A percentile compares a stretch with the other conserved stretches of the same genome.
Conservation (phyloP, 35 echinoderm and acorn worm species). For the Hemicentrotus pulcherrimus region DNA sequence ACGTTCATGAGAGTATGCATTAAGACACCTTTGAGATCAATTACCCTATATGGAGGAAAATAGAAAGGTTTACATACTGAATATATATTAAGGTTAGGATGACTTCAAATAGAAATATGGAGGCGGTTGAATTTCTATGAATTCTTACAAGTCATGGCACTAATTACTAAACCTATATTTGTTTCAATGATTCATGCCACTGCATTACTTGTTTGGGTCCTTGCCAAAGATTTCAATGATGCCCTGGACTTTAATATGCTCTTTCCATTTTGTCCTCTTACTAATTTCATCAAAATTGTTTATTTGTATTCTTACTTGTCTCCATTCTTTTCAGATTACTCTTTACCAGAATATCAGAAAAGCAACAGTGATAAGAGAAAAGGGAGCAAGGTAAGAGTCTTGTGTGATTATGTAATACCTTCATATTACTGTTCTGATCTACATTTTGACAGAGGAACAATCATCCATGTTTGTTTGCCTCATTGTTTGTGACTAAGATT, state of each 20-base stretch:
- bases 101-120: too few species aligned
- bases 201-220: background rate
- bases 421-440: too few species aligned
- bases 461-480: too few species aligned
- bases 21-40: too few species aligned
- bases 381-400: background rate
- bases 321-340: background rate
- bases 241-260: background rate
- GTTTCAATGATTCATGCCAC: constrained; percentile 17
- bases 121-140: background rate
- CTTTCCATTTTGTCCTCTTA: background rate
- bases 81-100: background rate
- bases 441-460: too few species aligned
- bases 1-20: too few species aligned
- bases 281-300: background rate
- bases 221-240: background rate
- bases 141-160: background rate
- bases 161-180: background rate
- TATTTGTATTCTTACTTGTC: background rate
- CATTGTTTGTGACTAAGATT: too few species aligned
- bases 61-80: background rate
- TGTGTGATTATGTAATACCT: too few species aligned
- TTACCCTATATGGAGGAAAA: too few species aligned
- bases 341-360: background rate
- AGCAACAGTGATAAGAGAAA: background rate